Percentiles rank a stretch among this genome's conserved stretches.
Evolutionary conservation across 2,888 invertebrate species (phyloP).

Genomic region (Pheosia tremula): DNA sequence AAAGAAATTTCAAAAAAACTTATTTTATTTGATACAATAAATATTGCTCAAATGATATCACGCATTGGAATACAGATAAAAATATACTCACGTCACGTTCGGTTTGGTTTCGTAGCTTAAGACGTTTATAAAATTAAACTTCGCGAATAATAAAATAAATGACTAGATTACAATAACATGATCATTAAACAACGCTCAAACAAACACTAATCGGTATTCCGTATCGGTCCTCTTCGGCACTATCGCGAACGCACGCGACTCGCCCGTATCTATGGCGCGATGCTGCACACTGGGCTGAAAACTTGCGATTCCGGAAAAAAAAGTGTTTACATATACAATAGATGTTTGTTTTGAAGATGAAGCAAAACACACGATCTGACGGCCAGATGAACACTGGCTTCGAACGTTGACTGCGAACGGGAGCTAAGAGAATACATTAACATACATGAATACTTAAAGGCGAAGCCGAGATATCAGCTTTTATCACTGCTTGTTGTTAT

Average conservation of each 20-base stretch:
- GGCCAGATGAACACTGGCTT: constrained; percentile 51
- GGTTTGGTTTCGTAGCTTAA: neutral
- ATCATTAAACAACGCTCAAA: constrained; percentile 55
- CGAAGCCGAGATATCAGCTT: constrained; percentile 30
- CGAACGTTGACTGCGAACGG: constrained; percentile 38
- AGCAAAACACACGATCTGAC: constrained; percentile 48
- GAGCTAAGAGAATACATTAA: constrained; percentile 53
- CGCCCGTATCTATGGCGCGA: constrained; percentile 37
- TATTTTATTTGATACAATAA: neutral
- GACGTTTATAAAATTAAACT: neutral
- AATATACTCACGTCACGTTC: constrained; percentile 22
- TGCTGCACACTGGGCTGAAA: constrained; percentile 35
- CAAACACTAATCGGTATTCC: constrained; percentile 35
- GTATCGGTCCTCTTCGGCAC: constrained; percentile 15
- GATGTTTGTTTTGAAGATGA: constrained; percentile 28
- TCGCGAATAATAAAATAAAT: constrained; percentile 22
- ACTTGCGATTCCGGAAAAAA: constrained; percentile 8
- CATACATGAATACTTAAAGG: constrained; percentile 60
- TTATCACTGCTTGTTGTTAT: constrained; percentile 38
- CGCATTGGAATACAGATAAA: neutral
- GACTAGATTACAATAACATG: constrained; percentile 46
- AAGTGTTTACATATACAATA: constrained; percentile 17
- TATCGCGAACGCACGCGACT: constrained; percentile 57
- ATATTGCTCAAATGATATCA: neutral
- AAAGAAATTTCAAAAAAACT: neutral